phyloP scores from a whole-genome alignment of 2,113 vertebrate genomes.

The Chaetodon trifascialis region DNA sequence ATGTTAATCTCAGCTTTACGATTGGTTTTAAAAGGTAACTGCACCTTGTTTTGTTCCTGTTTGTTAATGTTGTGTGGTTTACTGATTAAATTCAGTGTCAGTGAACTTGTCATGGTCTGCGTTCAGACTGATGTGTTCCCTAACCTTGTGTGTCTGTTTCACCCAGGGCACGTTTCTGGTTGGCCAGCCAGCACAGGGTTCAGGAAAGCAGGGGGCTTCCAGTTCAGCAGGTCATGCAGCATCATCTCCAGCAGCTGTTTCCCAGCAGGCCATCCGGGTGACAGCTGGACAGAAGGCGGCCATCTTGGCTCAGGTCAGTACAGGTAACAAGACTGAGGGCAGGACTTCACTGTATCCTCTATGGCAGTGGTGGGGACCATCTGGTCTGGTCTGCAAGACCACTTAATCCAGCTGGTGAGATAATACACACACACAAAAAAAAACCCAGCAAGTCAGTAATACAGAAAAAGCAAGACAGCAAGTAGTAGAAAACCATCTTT shows the following conservation, averaged over 20 bases:
- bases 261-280: slow-evolving; percentile 93
- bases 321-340: not conserved
- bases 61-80: not conserved
- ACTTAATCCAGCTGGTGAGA: too few relatives aligned
- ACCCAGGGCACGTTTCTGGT: slow-evolving; percentile 96
- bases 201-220: slow-evolving; percentile 89
- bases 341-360: not conserved
- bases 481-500: too few relatives aligned
- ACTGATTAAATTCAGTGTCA: not conserved
- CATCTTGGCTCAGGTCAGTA: slow-evolving; percentile 92
- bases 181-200: slow-evolving; percentile 91
- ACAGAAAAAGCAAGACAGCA: too few relatives aligned
- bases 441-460: too few relatives aligned
- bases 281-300: slow-evolving; percentile 96
- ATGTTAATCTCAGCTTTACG: not conserved
- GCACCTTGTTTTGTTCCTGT: not conserved
- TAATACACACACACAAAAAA: too few relatives aligned
- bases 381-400: too few relatives aligned
- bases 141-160: not conserved
- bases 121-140: not conserved
- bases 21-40: not conserved
- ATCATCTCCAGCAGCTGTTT: slow-evolving; percentile 86
- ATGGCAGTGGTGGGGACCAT: not conserved
- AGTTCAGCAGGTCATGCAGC: slow-evolving; percentile 86
- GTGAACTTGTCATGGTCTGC: not conserved